Evolutionary conservation across 2,888 invertebrate genomes (phyloP), one percentile per base, ranked within the genome.

Genomic region (Pyrrhia umbra): DNA sequence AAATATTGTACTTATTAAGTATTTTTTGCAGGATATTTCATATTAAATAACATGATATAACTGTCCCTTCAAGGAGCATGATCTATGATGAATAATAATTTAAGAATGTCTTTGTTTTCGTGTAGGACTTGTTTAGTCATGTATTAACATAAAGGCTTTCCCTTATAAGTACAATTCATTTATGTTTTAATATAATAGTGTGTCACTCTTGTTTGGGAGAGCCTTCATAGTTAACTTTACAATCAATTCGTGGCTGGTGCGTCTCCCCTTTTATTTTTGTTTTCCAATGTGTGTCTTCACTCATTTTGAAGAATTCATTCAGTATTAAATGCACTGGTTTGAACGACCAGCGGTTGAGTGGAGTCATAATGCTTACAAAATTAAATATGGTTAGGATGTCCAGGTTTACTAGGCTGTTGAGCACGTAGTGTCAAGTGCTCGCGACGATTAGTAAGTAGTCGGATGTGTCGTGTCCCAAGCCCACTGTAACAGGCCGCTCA

Each of bases 241-340:
- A 81, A 71, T 73, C 64, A 63, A 66, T 56, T 34, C 85, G 81
- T 89, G 84, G 85, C 85, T 86, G 88, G 79, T 84, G 81, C 84
- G 83, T 88, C 83, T 80, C 84, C 81, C 74, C 74, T 83, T 80
- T 76, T 72, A 82, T 80, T 73, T 71, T 82, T 68, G 74, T 78
- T 51, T 54, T 30, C 23, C 51, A 49, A 77, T 77, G 77, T 84
- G 89, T 76, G 92, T 93, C 93, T 94, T 94, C 94, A 93, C 93
- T 94, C 94, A 94, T 94, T 73, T 55, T 52, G 42, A 70, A 71
- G 65, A 55, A 51, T 69, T 61, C 30, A 40, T 42, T 21, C 51
- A 52, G 34, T 64, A 20, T 25, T 65, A 49, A 6, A 52, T 16
- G 8, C 20, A 10, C 43, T 46, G 23, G 42, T 59, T 15, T 10